Base-by-base conservation (phyloP, 2,113 vertebrate species). In the Illadopsis cleaveri region DNA sequence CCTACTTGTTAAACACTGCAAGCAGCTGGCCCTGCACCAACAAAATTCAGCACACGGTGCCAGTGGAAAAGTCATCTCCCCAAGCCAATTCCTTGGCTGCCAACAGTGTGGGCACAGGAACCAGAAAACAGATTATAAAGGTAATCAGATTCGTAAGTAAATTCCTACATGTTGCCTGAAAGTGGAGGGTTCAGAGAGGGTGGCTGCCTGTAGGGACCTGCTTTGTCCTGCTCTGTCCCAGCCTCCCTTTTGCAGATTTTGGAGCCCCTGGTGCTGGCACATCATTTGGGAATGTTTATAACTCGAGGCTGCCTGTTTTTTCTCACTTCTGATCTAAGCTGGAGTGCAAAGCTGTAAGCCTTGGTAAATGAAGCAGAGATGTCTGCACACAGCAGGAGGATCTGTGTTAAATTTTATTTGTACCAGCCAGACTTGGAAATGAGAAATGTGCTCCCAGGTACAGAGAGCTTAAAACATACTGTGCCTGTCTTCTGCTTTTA, bases 81-180 rank as follows among this genome's bases (percentile, higher is more conserved):
- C 96, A 93, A 79, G 62, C 79, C 58, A 38, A 71, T 65, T 53
- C 68, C 16, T 56, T 82, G 54, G 27, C 56, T 90, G 93, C 83
- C 64, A 93, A 24, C 79, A 91, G 70, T 24, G 30, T 86, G 90
- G 96, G 97, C 72, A 91, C 89, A 76, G 93, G 73, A 80, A 54
- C 45, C 58, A 90, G 85, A 42, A 97, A 93, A 77, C 97, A 94
- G 68, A 89, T 93, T 62, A 82, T 97, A 89, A 97, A 98, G 97
- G 97, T 97, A 97, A 90, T 73, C 30, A 56, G 45, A 82, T 75
- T 60, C 31, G 0, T 60, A 35, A 57, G 21, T 33, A 37, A 70
- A 64, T 50, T 72, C 45, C 13, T 37, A 38, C 81, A 65, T 47
- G 13, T 31, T 65, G 62, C 5, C 31, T 73, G 4, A 35, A 90